Conservation (phyloP, 2,888 invertebrate species). For the Machimus atricapillus region DNA sequence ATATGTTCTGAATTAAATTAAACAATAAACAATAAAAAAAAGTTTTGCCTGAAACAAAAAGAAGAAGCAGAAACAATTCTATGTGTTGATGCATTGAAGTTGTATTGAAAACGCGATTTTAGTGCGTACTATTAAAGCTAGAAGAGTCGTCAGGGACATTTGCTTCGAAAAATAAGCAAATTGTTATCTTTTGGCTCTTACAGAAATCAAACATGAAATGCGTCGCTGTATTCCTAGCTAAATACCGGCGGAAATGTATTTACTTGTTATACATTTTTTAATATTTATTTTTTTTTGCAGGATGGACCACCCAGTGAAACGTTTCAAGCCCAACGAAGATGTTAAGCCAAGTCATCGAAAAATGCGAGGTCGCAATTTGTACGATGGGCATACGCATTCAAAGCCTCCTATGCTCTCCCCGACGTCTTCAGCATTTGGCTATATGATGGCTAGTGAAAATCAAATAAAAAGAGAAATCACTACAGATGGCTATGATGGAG, state of each 20-base stretch:
- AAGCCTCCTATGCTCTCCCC: constrained; percentile 63
- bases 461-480: constrained; percentile 45
- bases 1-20: not conserved
- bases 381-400: constrained; percentile 68
- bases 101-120: not conserved
- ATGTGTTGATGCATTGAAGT: not conserved
- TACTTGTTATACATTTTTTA: not conserved
- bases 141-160: not conserved
- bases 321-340: constrained; percentile 73
- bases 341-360: constrained; percentile 59
- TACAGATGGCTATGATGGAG: constrained; percentile 43
- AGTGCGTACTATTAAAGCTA: not conserved
- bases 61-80: not conserved
- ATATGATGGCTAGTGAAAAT: constrained; percentile 48
- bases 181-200: constrained; percentile 39
- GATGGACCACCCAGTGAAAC: constrained; percentile 91
- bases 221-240: not conserved
- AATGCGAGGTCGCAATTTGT: constrained; percentile 65
- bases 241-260: not conserved
- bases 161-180: constrained; percentile 2
- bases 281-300: constrained; percentile 60
- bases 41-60: not conserved
- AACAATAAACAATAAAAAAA: not conserved
- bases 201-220: constrained; percentile 8
- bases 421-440: constrained; percentile 53